Base-by-base conservation (phyloP, 37 sponge, comb jelly and placozoan species). In the Ephydatia muelleri region DNA sequence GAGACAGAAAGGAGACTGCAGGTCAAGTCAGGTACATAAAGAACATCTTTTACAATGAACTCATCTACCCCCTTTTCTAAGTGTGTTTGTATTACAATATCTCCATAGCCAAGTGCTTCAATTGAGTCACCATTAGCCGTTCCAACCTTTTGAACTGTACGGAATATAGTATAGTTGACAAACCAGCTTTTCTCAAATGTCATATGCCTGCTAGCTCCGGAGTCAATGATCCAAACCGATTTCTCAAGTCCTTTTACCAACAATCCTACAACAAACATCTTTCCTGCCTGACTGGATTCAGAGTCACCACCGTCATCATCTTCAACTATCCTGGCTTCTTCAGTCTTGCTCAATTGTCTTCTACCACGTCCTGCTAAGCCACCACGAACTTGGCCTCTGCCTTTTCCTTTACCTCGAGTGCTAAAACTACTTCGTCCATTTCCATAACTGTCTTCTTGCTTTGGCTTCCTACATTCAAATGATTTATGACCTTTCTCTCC, bases 11-110 rank as follows among this genome's bases (percentile, higher is more conserved):
- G 57, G 16, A 87, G 82, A 28, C 74, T 87, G 43, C 82, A 81
- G 8, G 88, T 69, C 22, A 87, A 38, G 16, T 87, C 49, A 26
- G 84, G 84, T 76, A 84, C 77, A 38, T 39, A 72, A 34, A 84
- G 73, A 3, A 67, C 84, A 75, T 73, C 49, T 23, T 67, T 65
- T 77, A 75, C 57, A 13, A 35, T 38, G 49, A 39, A 43, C 74
- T 49, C 22, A 39, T 87, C 81, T 0, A 81, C 34, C 14, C 80
- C 25, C 31, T 80, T 57, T 14, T 57, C 57, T 57, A 57, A 57
- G 57, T 19, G 9, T 21, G 57, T 57, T 21, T 57, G 57, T 19
- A 57, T 57, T 19, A 57, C 57, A 19, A 57, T 57, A 21, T 57
- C 57, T 21, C 76, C 76, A 75, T 26, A 30, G 33, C 30, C 76